phyloP scores from a whole-genome alignment of 2,797 vertebrate genomes.

The Amniataba percoides region DNA sequence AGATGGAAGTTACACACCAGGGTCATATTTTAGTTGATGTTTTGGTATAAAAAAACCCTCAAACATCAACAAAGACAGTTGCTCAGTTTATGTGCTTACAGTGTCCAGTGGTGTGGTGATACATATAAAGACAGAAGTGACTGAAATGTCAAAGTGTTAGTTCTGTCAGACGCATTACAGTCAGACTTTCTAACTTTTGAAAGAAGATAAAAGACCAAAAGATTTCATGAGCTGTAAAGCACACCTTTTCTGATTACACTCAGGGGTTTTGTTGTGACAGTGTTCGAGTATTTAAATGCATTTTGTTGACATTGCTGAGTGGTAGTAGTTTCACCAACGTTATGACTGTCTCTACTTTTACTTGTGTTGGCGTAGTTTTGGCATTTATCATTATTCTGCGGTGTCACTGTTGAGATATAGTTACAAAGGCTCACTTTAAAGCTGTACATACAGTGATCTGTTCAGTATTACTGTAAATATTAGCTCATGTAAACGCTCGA shows the following conservation, averaged over 20 bases:
- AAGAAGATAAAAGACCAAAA: no score
- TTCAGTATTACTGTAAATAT: not conserved
- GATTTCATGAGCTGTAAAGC: no score
- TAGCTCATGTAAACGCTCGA: not conserved
- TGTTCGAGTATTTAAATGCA: no score
- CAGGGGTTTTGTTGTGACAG: no score
- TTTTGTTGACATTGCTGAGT: not conserved
- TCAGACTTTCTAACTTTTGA: no score
- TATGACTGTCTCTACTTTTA: not conserved
- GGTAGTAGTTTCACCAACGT: not conserved
- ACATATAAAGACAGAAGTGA: not conserved
- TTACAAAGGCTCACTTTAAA: no score
- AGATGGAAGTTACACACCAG: not conserved
- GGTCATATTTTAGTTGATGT: not conserved
- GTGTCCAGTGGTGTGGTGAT: not conserved
- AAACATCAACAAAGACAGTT: not conserved
- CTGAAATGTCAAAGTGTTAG: not conserved
- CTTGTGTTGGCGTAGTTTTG: not conserved
- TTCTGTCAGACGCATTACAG: not conserved
- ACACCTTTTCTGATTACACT: no score
- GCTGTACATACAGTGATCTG: not conserved
- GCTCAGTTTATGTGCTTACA: not conserved
- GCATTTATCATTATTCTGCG: not conserved
- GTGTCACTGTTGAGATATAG: not conserved
- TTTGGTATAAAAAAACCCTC: not conserved